Base-by-base conservation (phyloP, 2,888 invertebrate genomes). In the Mimachlamys varia region DNA sequence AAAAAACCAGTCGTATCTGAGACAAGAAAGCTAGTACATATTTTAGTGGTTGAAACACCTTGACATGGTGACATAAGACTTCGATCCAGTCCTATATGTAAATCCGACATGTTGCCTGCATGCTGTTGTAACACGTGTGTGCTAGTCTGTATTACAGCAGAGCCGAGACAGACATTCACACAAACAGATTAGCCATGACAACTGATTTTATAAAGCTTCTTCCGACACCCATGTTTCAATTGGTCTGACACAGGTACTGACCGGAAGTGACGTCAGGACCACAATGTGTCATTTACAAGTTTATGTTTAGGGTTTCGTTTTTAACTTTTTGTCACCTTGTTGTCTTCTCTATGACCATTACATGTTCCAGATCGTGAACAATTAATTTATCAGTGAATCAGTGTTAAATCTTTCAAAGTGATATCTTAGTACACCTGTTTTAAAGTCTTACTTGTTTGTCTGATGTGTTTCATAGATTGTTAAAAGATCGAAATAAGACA, bases 41-140 rank as follows among this genome's bases (percentile, higher is more conserved):
- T 22, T 62, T 62, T 33, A 33, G 33, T 22, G 22, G 27, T 76
- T 1, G 76, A 33, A 76, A 15, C 76, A 76, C 76, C 76, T 27
- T 76, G 76, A 27, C 76, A 76, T 33, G 33, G 76, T 76, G 76
- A 76, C 76, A 76, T 76, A 76, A 76, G 33, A 76, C 76, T 76
- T 76, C 76, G 76, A 76, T 76, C 76, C 33, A 76, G 12, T 17
- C 22, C 22, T 76, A 12, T 33, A 76, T 76, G 33, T 76, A 33
- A 76, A 76, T 76, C 76, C 76, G 76, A 76, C 76, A 33, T 76
- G 76, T 76, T 76, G 76, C 27, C 27, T 76, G 33, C 76, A 76
- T 76, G 76, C 76, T 76, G 76, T 76, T 76, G 76, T 33, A 76
- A 76, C 76, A 76, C 76, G 76, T 76, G 76, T 76, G 76, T 76